These are phyloP conservation scores for Cyprinodon tularosa DNA, from an alignment of 2,113 vertebrate genomes.

Conservation along the genomic window DNA sequence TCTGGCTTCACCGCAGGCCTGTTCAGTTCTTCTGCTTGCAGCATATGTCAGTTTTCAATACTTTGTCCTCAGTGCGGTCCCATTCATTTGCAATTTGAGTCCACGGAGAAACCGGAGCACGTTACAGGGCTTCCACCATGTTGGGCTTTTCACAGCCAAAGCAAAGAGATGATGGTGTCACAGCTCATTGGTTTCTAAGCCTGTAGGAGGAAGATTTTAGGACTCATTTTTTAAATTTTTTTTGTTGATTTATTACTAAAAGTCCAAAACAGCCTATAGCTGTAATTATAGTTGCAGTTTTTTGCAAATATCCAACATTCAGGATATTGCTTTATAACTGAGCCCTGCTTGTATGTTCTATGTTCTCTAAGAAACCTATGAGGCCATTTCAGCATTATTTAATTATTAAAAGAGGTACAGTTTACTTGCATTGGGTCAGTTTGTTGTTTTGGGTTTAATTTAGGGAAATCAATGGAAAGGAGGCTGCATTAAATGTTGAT, in stretches of 20 bases:
- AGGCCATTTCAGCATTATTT: too few species aligned
- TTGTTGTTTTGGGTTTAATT: neutral
- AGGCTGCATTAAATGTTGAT: neutral
- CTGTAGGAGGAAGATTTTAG: neutral
- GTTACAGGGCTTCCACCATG: constrained; percentile 38
- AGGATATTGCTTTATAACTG: too few species aligned
- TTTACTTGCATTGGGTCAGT: too few species aligned
- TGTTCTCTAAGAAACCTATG: too few species aligned
- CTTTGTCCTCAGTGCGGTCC: constrained; percentile 40
- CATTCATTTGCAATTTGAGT: constrained; percentile 60
- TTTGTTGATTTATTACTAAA: too few species aligned
- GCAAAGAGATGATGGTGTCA: constrained; percentile 34
- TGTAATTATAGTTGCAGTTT: too few species aligned
- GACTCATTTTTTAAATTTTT: neutral
- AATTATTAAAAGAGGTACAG: too few species aligned
- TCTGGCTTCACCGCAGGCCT: constrained; percentile 16
- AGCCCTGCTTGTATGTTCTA: too few species aligned
- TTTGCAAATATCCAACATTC: too few species aligned
- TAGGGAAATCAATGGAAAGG: neutral
- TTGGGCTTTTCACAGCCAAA: constrained; percentile 63
- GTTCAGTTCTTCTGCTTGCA: neutral
- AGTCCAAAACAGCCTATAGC: too few species aligned
- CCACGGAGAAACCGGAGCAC: constrained; percentile 60
- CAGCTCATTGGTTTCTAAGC: constrained; percentile 6
- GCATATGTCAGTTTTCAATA: constrained; percentile 16